phyloP scores from a whole-genome alignment of 2,888 invertebrate species.

The Drosophila atroscutellata region DNA sequence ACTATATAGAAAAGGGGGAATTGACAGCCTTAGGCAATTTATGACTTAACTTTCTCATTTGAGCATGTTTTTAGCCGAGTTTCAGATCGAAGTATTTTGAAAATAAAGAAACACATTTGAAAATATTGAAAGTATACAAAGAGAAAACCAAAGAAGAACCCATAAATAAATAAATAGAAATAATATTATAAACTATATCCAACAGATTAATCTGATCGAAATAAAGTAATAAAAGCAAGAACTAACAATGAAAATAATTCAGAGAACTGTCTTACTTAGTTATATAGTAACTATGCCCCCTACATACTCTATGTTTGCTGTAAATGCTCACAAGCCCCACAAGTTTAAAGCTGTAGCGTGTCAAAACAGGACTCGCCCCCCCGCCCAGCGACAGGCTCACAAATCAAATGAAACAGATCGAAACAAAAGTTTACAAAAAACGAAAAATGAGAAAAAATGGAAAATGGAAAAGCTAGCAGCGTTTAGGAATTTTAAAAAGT shows the following conservation, averaged over 20 bases:
- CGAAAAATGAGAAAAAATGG: conserved; percentile 22
- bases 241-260: neutral
- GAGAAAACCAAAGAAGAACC: neutral
- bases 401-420: conserved; percentile 66
- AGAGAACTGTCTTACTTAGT: neutral
- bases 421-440: conserved; percentile 71
- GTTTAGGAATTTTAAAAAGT: conserved; percentile 44
- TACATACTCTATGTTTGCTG: neutral
- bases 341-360: conserved; percentile 1
- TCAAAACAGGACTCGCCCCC: neutral
- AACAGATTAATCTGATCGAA: too few species aligned
- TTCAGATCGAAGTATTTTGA: neutral
- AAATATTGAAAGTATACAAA: neutral
- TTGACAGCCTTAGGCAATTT: neutral
- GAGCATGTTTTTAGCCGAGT: neutral
- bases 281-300: neutral
- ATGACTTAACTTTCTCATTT: neutral
- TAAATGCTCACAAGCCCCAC: neutral
- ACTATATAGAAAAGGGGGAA: too few species aligned
- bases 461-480: conserved; percentile 25
- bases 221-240: neutral
- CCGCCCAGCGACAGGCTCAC: conserved; percentile 47
- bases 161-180: neutral
- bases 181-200: too few species aligned
- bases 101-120: neutral